Conservation (phyloP, 2,888 invertebrate species). For the Brenthis ino region DNA sequence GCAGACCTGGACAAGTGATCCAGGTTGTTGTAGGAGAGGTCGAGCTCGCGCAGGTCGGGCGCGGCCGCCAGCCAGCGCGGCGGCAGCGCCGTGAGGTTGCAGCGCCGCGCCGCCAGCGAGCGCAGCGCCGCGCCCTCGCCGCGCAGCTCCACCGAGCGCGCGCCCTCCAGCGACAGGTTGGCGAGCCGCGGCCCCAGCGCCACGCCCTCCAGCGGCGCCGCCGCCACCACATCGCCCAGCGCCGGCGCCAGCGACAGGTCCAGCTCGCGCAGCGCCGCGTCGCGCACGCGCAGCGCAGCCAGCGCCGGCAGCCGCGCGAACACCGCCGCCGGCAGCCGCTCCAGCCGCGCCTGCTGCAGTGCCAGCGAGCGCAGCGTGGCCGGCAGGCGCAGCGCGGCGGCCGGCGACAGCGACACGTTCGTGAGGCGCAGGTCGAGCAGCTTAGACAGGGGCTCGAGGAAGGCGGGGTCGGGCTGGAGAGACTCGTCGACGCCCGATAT, state of each 20-base stretch:
- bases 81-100: conserved; percentile 31
- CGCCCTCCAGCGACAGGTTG: conserved; percentile 28
- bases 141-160: conserved; percentile 18
- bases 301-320: conserved; percentile 36
- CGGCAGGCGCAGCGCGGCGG: conserved; percentile 21
- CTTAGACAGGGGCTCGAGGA: conserved; percentile 23
- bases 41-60: conserved; percentile 30
- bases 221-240: conserved; percentile 32
- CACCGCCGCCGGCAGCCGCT: conserved; percentile 27
- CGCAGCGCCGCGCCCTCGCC: conserved; percentile 34
- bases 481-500: conserved; percentile 81
- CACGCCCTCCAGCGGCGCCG: conserved; percentile 35
- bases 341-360: conserved; percentile 35
- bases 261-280: conserved; percentile 31
- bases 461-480: conserved; percentile 85
- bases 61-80: conserved; percentile 36
- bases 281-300: conserved; percentile 28
- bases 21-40: conserved; percentile 37
- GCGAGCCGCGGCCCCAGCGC: conserved; percentile 29
- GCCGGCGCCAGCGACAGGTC: conserved; percentile 28
- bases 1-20: conserved; percentile 34
- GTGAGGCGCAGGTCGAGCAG: conserved; percentile 23
- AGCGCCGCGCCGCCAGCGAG: conserved; percentile 23
- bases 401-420: conserved; percentile 26
- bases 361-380: not conserved